Conservation (phyloP, 2,888 invertebrate genomes). For the Desoria tigrina region DNA sequence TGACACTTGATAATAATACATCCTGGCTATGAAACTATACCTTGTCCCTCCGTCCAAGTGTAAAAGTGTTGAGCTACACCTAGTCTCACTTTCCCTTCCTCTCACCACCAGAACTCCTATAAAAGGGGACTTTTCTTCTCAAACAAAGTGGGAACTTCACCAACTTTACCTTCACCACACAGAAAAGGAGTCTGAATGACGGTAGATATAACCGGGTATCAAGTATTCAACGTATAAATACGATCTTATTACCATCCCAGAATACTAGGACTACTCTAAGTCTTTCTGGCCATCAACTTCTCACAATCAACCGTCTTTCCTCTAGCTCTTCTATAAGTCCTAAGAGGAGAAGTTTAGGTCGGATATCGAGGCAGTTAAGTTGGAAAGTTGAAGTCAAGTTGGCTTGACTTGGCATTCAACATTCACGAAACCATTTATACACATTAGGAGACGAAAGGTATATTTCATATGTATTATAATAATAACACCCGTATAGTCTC, state of each 20-base stretch:
- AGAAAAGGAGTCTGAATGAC: too few species aligned
- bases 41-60: too few species aligned
- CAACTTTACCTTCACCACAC: not conserved
- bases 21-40: too few species aligned
- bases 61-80: not conserved
- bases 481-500: not conserved
- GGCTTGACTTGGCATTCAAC: conserved; percentile 6
- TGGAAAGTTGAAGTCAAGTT: not conserved
- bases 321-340: not conserved
- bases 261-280: too few species aligned
- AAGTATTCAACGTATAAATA: too few species aligned
- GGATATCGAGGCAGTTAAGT: not conserved
- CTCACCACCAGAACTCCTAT: conserved; percentile 12
- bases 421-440: conserved; percentile 4
- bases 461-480: too few species aligned
- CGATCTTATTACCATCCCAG: too few species aligned
- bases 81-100: conserved; percentile 19
- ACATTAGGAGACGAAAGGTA: not conserved
- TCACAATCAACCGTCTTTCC: not conserved
- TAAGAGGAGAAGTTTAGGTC: not conserved
- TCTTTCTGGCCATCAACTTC: not conserved
- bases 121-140: conserved; percentile 1
- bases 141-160: conserved; percentile 10
- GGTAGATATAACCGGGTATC: too few species aligned
- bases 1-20: too few species aligned